A percentile compares a stretch with the other conserved stretches of the same genome.
Conservation (phyloP, 2,113 vertebrate genomes). For the Gasterosteus nipponicus region DNA sequence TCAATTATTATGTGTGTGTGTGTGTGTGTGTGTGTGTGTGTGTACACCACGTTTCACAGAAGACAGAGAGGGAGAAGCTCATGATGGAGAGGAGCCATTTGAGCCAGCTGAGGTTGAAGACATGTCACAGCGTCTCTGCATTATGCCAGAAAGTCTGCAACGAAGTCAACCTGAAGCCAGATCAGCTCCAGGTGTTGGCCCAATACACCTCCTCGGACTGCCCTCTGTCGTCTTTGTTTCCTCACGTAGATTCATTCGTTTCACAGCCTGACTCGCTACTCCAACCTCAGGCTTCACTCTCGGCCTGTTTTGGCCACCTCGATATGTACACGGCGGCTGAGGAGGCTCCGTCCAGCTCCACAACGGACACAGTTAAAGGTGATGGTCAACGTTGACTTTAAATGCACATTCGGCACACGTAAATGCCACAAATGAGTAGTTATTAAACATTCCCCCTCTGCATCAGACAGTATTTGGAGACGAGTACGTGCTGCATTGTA, state of each 20-base stretch:
- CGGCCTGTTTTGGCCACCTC: slow-evolving; percentile 31
- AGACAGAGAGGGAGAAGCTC: slow-evolving; percentile 88
- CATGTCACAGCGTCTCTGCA: slow-evolving; percentile 87
- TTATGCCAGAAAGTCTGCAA: slow-evolving; percentile 91
- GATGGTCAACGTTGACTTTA: slow-evolving; percentile 23
- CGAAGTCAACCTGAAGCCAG: slow-evolving; percentile 88
- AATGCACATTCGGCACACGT: not conserved
- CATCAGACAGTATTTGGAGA: slow-evolving; percentile 5
- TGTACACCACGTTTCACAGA: slow-evolving; percentile 74
- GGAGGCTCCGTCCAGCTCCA: slow-evolving; percentile 33
- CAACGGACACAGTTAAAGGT: slow-evolving; percentile 40
- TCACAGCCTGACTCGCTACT: slow-evolving; percentile 34
- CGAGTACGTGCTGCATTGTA: not conserved
- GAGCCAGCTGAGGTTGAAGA: slow-evolving; percentile 86
- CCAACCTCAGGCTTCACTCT: slow-evolving; percentile 40
- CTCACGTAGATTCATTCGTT: slow-evolving; percentile 74
- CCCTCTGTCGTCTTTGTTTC: slow-evolving; percentile 86
- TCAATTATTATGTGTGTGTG: not conserved
- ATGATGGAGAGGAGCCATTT: slow-evolving; percentile 87
- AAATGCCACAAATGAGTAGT: not conserved
- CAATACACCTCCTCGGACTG: slow-evolving; percentile 90
- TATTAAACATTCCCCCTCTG: not conserved
- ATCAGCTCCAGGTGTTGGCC: slow-evolving; percentile 92
- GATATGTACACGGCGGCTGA: slow-evolving; percentile 7
- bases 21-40: not conserved